phyloP scores from a whole-genome alignment of 2,888 invertebrate genomes.

The Drosophila prostipennis region DNA sequence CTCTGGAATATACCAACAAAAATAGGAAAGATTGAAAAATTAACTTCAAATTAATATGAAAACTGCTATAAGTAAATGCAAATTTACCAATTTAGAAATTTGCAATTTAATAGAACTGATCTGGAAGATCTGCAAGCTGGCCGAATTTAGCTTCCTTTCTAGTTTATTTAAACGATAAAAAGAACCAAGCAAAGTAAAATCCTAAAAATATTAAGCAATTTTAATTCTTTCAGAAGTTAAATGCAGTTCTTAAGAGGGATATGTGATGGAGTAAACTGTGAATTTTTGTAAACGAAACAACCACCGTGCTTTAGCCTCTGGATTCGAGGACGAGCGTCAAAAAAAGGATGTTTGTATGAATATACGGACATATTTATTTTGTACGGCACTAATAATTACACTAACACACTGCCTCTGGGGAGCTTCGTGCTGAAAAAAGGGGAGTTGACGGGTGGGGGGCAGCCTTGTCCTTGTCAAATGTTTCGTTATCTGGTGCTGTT shows the following conservation, averaged over 20 bases:
- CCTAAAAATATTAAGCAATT: too few relatives aligned
- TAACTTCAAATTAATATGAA: too few relatives aligned
- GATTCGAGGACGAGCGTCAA: constrained; percentile 28
- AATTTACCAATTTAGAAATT: too few relatives aligned
- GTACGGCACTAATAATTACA: constrained; percentile 56
- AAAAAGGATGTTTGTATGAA: constrained; percentile 44
- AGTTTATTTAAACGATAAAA: too few relatives aligned
- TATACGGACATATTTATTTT: constrained; percentile 34
- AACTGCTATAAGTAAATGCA: too few relatives aligned
- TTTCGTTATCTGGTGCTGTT: constrained; percentile 56
- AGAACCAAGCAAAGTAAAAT: too few relatives aligned
- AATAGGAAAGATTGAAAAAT: too few relatives aligned
- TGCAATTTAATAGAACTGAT: too few relatives aligned
- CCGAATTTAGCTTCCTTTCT: too few relatives aligned
- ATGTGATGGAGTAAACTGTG: neutral
- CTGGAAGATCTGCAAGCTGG: too few relatives aligned
- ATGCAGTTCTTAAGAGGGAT: neutral
- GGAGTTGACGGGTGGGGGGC: constrained; percentile 29
- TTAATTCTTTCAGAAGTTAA: too few relatives aligned
- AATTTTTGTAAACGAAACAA: neutral
- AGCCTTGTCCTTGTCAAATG: constrained; percentile 72
- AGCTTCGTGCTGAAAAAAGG: constrained; percentile 24
- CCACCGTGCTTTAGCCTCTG: constrained; percentile 25
- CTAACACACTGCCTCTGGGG: constrained; percentile 31
- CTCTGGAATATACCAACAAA: too few relatives aligned